Conservation (phyloP, 2,113 vertebrate genomes). For the Fregata magnificens region DNA sequence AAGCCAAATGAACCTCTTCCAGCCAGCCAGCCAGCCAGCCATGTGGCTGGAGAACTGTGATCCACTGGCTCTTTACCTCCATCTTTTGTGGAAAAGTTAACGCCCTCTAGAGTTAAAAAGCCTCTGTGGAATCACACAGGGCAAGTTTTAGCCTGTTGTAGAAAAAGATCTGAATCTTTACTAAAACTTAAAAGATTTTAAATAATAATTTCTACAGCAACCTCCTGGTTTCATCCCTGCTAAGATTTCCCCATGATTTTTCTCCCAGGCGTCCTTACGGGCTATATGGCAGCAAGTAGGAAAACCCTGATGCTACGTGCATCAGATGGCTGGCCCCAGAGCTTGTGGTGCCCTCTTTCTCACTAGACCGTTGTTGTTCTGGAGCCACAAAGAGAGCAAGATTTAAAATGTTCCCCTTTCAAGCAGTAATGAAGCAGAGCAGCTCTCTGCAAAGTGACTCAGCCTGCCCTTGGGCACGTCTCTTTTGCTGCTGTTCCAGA, state of each 20-base stretch:
- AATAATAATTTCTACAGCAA: background rate
- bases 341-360: background rate
- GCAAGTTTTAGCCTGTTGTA: background rate
- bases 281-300: background rate
- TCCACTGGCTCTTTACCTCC: background rate
- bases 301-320: background rate
- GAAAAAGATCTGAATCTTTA: background rate
- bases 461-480: background rate
- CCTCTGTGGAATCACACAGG: background rate
- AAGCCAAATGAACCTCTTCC: background rate
- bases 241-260: background rate
- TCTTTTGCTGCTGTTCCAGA: background rate
- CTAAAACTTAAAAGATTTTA: background rate
- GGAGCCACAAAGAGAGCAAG: background rate
- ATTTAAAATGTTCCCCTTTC: background rate
- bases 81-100: background rate
- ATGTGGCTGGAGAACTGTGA: background rate
- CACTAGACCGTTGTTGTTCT: background rate
- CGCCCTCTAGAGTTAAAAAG: background rate
- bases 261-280: background rate
- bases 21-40: no score
- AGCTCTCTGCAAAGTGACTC: background rate
- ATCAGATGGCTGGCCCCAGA: background rate
- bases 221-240: background rate
- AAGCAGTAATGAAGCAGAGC: background rate